A percentile compares a stretch with the other conserved stretches of the same genome.
phyloP scores from a whole-genome alignment of 2,797 vertebrate species.

The Lutjanus argentimaculatus region DNA sequence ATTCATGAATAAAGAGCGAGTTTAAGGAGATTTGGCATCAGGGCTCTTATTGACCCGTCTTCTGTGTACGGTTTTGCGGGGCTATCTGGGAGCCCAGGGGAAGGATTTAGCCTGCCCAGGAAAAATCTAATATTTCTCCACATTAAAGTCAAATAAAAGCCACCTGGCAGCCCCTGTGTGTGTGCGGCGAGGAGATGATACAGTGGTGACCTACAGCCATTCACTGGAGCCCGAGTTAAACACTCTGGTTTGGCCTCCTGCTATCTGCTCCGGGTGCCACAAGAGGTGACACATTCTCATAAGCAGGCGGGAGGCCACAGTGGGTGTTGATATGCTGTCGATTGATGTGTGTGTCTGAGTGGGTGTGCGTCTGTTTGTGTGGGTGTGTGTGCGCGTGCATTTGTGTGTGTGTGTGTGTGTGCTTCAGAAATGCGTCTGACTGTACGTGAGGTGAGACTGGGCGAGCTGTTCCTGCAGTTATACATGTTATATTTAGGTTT shows the following conservation, averaged over 20 bases:
- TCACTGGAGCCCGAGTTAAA: constrained; percentile 70
- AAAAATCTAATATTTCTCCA: constrained; percentile 83
- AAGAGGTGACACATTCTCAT: constrained; percentile 69
- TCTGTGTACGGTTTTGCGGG: constrained; percentile 63
- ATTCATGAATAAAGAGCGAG: constrained; percentile 78
- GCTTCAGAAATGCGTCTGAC: constrained; percentile 13
- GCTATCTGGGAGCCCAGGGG: constrained; percentile 75
- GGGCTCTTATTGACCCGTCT: constrained; percentile 80
- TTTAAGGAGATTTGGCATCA: constrained; percentile 79
- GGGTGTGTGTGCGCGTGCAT: constrained; percentile 15
- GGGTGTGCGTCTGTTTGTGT: constrained; percentile 10
- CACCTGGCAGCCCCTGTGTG: constrained; percentile 65
- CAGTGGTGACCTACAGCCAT: constrained; percentile 74
- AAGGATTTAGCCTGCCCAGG: constrained; percentile 78
- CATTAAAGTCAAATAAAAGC: constrained; percentile 82
- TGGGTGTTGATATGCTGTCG: constrained; percentile 51
- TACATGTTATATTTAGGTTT: constrained; percentile 27
- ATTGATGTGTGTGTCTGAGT: constrained; percentile 45
- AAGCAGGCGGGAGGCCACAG: constrained; percentile 59
- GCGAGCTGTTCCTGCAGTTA: constrained; percentile 23
- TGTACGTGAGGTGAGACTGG: constrained; percentile 25
- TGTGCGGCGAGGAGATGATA: constrained; percentile 62
- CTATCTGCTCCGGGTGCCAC: constrained; percentile 69
- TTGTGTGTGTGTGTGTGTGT: neutral
- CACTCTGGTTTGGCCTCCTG: constrained; percentile 66